A percentile compares a stretch with the other conserved stretches of the same genome.
Conservation (phyloP, 2,113 vertebrate species). For the Ictalurus punctatus region DNA sequence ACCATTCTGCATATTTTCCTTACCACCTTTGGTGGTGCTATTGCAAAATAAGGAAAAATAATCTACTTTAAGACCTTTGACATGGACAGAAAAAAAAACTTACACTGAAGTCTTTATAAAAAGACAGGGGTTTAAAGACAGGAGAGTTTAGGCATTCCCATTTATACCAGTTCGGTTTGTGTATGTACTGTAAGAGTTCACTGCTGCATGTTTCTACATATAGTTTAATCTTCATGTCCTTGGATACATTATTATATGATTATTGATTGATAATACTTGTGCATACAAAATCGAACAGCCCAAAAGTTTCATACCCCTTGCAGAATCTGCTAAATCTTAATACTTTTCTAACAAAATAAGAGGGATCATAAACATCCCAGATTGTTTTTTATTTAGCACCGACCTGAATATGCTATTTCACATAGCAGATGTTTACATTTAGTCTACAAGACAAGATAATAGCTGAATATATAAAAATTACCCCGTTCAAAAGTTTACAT, state of each 20-base stretch:
- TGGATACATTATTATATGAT: not conserved
- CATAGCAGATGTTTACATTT: too few species aligned
- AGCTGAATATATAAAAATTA: too few species aligned
- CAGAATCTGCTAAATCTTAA: too few species aligned
- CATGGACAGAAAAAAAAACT: not conserved
- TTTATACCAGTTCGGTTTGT: not conserved
- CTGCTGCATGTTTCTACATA: not conserved
- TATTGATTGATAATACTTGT: not conserved
- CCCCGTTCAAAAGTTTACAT: too few species aligned
- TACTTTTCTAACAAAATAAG: too few species aligned
- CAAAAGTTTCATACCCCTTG: too few species aligned
- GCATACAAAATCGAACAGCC: not conserved
- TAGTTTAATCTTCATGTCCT: not conserved
- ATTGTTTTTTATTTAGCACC: too few species aligned
- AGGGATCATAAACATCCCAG: too few species aligned
- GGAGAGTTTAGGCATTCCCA: not conserved
- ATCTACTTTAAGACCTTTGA: not conserved
- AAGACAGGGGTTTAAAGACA: not conserved
- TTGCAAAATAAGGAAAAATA: not conserved
- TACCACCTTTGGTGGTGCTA: not conserved
- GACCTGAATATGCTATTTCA: too few species aligned
- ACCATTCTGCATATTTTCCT: not conserved
- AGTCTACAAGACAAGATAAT: too few species aligned
- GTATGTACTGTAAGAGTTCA: not conserved
- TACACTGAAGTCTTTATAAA: not conserved